phyloP scores from a whole-genome alignment of 2,797 vertebrate genomes.

The Tenualosa thibaudeaui region DNA sequence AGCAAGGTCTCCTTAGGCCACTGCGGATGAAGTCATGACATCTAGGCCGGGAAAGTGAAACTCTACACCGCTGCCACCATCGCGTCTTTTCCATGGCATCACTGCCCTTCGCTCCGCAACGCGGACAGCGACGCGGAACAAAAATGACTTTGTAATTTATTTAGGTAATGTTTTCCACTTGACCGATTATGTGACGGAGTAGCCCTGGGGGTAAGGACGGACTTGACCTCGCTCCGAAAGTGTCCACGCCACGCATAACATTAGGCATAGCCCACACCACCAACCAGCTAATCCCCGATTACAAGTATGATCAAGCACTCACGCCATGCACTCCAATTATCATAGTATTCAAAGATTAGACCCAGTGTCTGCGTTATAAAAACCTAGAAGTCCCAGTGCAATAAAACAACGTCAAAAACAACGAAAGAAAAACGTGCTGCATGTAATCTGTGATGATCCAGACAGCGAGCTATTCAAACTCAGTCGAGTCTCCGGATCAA shows the following conservation, averaged over 20 bases:
- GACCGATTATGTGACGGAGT: background rate
- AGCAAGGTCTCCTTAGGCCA: background rate
- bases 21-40: conserved; percentile 14
- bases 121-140: conserved; percentile 55
- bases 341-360: conserved; percentile 1
- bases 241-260: background rate
- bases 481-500: conserved; percentile 46
- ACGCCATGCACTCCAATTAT: background rate
- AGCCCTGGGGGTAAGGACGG: background rate
- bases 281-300: background rate
- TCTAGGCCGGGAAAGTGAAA: conserved; percentile 7
- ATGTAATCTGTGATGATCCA: background rate
- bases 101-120: conserved; percentile 45
- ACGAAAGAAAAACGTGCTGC: background rate
- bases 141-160: conserved; percentile 61
- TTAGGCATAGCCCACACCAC: background rate
- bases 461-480: conserved; percentile 28
- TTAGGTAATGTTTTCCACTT: conserved; percentile 55
- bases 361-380: background rate
- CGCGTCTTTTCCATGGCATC: conserved; percentile 62
- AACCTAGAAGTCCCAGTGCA: background rate
- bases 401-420: background rate
- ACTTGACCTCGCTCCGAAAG: background rate
- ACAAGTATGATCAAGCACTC: conserved; percentile 17
- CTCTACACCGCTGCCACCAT: conserved; percentile 26